Base-by-base conservation (phyloP, 2,888 invertebrate species). In the Geotrupes spiniger region DNA sequence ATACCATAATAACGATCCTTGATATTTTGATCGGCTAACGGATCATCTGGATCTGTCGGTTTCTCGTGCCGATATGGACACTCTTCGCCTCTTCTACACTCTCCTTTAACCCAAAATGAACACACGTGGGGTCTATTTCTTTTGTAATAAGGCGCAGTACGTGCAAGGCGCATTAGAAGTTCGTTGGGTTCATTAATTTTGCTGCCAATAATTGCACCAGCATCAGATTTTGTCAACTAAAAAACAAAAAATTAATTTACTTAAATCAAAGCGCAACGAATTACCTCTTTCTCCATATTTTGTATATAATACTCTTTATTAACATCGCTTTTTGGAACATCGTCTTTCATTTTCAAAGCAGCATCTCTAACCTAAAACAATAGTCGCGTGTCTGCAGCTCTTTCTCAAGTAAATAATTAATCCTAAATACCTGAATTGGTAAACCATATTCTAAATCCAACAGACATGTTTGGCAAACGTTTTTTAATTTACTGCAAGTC, bases 51-150 rank as follows among this genome's bases (percentile, higher is more conserved):
- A 75, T 97, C 96, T 1, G 94, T 93, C 0, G 96, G 96, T 69
- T 93, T 93, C 68, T 97, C 96, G 64, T 96, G 96, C 28, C 96
- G 59, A 69, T 95, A 96, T 0, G 96, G 96, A 72, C 96, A 96
- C 69, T 97, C 96, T 71, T 97, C 96, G 11, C 96, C 96, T 70
- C 96, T 77, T 65, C 92, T 84, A 70, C 96, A 96, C 71, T 96
- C 95, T 1, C 95, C 96, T 76, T 96, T 97, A n/a, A 96, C 95
- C 92, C 94, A 96, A 74, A 96, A 97, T 0, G 94, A 94, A 71
- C 96, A 96, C 41, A 96, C 93, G 73, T 96, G 96, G 0, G 96
- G 94, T 59, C 93, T 78, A 67, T 96, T 96, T 45, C 96, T 77
- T 69, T 95, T 94, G 72, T 97, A 96, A 71, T 96, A 97, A 0